Evolutionary conservation across 2,113 vertebrate genomes (phyloP), one percentile per base, ranked within the genome.

Genomic region (Brachypodius melanocephalos): DNA sequence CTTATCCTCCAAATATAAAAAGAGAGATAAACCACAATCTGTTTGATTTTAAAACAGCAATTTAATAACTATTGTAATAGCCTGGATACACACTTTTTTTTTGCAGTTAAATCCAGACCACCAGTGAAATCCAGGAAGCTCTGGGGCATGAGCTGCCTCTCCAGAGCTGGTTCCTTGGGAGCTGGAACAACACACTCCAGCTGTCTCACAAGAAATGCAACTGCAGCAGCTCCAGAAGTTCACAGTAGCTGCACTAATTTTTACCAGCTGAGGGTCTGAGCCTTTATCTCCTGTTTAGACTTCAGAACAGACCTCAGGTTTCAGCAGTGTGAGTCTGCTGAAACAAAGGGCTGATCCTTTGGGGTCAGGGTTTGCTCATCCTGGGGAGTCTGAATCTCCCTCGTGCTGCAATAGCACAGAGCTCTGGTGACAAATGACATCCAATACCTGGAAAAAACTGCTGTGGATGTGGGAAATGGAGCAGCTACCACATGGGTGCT

Each of bases 401-500:
- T 82, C 1, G 0, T 6, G 3, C 31, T 15, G 32, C 13, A 2
- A 1, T 0, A 59, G 51, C 1, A 2, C 3, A 0, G 19, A 5
- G 42, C 28, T 26, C 61, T 18, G 76, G 45, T 42, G 69, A 48
- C 73, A 48, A 78, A 34, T 2, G 29, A 34, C 38, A 48, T 26
- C 45, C 17, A 59, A 45, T 62, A 65, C 65, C 84, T 81, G 71
- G 76, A 73, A 77, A 63, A 63, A 72, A 0, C 79, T 90, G 88
- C 73, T 0, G 1, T 15, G 93, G 73, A 12, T 43, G 46, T 0
- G 5, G 90, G 84, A 82, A 92, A 89, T 24, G 88, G 78, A 85
- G 94, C 3, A 85, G 95, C 93, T 88, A 81, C 88, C 92, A 83
- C 93, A 96, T 67, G 92, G 94, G 93, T 89, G 91, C 97, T 95